These are phyloP conservation scores for Plebejus melissa DNA, from an alignment of 2,888 invertebrate genomes.

Conservation along the genomic window DNA sequence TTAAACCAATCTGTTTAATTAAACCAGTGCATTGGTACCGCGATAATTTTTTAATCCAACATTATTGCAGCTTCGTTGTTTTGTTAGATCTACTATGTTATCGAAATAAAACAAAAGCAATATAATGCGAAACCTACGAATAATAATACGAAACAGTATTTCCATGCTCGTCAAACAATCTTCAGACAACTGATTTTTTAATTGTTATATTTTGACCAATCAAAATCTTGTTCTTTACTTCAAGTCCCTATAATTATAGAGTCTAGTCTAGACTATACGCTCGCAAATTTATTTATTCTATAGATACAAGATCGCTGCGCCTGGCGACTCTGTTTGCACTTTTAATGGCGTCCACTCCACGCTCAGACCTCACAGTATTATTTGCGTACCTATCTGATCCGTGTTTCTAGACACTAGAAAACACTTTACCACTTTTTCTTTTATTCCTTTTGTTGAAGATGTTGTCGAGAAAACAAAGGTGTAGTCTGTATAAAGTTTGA, in stretches of 20 bases:
- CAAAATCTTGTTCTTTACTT: too few relatives aligned
- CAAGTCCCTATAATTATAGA: too few relatives aligned
- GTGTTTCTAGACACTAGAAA: constrained; percentile 1
- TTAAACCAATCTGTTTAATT: too few relatives aligned
- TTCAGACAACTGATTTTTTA: too few relatives aligned
- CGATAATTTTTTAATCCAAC: not conserved
- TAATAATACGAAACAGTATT: too few relatives aligned
- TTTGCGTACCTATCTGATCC: constrained; percentile 22
- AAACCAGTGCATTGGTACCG: not conserved
- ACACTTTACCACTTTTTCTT: not conserved
- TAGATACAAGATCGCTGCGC: not conserved
- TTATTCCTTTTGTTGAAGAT: not conserved
- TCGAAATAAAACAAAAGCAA: too few relatives aligned
- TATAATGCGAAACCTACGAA: too few relatives aligned
- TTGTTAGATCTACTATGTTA: too few relatives aligned
- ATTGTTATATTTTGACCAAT: too few relatives aligned
- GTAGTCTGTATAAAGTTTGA: not conserved
- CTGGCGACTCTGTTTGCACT: constrained; percentile 34
- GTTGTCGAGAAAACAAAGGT: not conserved
- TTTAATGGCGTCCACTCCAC: constrained; percentile 29
- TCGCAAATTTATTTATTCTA: not conserved
- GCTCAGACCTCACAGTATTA: not conserved
- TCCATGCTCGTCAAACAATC: too few relatives aligned
- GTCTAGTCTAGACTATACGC: not conserved
- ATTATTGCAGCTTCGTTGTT: too few relatives aligned